A percentile compares a stretch with the other conserved stretches of the same genome.
Conservation (phyloP, 2,797 vertebrate genomes). For the Argentina silus region DNA sequence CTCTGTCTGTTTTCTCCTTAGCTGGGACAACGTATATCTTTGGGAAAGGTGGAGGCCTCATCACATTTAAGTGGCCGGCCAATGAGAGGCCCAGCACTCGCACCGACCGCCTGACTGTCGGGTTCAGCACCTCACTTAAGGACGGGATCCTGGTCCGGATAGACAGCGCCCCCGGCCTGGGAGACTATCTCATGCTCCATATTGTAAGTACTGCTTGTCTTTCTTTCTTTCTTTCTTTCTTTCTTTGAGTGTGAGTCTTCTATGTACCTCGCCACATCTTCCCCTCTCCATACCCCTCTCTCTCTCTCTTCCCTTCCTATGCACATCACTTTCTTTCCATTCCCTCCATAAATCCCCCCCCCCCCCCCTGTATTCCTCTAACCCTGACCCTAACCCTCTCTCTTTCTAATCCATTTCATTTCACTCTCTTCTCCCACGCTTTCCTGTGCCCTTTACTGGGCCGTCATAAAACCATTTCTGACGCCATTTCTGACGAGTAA, state of each 20-base stretch:
- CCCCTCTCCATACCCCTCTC: neutral
- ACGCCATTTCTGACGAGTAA: too few species aligned
- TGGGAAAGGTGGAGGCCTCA: conserved; percentile 95
- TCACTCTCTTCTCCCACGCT: too few species aligned
- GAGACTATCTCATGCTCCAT: conserved; percentile 96
- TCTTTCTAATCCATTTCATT: too few species aligned
- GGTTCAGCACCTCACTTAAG: conserved; percentile 97
- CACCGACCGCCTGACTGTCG: conserved; percentile 92
- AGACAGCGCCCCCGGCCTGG: conserved; percentile 92
- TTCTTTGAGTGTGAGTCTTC: neutral
- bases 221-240: neutral
- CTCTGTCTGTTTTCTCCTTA: conserved; percentile 57
- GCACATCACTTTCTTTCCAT: neutral
- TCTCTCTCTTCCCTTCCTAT: neutral
- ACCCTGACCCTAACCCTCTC: too few species aligned
- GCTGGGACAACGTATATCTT: conserved; percentile 98
- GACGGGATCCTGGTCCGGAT: conserved; percentile 95
- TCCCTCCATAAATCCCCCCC: neutral
- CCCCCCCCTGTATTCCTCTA: neutral
- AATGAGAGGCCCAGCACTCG: conserved; percentile 97
- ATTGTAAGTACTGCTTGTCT: conserved; percentile 84
- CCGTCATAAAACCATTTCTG: too few species aligned
- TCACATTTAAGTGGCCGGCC: conserved; percentile 93
- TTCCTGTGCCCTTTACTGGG: too few species aligned
- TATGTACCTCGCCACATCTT: neutral